Percentiles rank a stretch among this genome's conserved stretches.
These are phyloP conservation scores for Pseudeuparius sepicola DNA, from an alignment of 2,888 invertebrate genomes.

Conservation along the genomic window DNA sequence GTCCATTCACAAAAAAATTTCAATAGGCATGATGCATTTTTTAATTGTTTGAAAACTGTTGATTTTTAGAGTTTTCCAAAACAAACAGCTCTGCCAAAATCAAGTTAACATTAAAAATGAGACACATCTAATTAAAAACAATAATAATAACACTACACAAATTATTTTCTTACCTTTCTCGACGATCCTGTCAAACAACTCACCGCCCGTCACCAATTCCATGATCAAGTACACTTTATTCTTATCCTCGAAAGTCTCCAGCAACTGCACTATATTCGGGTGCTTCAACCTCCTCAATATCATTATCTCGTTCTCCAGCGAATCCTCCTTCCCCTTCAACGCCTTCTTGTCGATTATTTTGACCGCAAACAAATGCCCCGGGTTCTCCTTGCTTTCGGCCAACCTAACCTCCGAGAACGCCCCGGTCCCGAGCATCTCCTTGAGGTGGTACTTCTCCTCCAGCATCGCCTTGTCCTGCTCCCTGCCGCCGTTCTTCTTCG, in stretches of 20 bases:
- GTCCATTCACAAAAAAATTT: not conserved
- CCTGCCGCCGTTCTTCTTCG: constrained; percentile 37
- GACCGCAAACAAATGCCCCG: constrained; percentile 86
- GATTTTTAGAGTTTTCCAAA: not conserved
- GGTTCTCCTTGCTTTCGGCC: constrained; percentile 87
- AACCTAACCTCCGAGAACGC: constrained; percentile 96
- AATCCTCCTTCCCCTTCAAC: constrained; percentile 97
- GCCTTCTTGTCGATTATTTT: constrained; percentile 99
- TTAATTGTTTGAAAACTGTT: not conserved
- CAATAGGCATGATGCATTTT: not conserved
- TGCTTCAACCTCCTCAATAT: constrained; percentile 92
- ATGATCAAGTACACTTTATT: constrained; percentile 93
- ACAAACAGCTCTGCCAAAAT: not conserved
- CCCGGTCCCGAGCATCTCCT: constrained; percentile 87
- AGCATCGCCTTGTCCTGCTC: constrained; percentile 69
- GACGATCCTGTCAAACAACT: constrained; percentile 96
- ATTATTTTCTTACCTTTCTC: constrained; percentile 81
- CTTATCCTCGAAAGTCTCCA: constrained; percentile 97
- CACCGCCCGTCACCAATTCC: constrained; percentile 98
- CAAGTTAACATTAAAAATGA: too few relatives aligned
- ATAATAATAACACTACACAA: too few relatives aligned
- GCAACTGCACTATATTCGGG: constrained; percentile 93
- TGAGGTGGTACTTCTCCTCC: constrained; percentile 81
- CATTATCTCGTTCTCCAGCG: constrained; percentile 97
- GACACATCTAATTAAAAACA: too few relatives aligned